Percentiles rank a stretch among this genome's conserved stretches.
phyloP scores from a whole-genome alignment of 2,888 invertebrate genomes.

The Pharmacophagus antenor region DNA sequence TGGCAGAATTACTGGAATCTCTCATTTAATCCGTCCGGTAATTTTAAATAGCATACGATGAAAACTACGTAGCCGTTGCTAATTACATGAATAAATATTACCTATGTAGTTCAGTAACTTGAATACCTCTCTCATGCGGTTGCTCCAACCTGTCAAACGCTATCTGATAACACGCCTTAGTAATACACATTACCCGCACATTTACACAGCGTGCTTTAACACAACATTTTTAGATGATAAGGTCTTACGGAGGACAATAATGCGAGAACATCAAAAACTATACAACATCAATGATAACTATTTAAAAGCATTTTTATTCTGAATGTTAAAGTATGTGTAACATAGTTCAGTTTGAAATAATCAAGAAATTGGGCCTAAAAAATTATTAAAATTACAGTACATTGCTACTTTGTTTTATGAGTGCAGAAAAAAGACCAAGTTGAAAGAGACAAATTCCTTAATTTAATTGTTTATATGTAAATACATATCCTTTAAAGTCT shows the following conservation, averaged over 20 bases:
- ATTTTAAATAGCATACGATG: background rate
- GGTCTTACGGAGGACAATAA: conserved; percentile 11
- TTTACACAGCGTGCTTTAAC: conserved; percentile 29
- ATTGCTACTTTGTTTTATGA: background rate
- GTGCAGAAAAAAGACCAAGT: background rate
- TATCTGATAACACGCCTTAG: conserved; percentile 55
- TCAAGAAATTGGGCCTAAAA: background rate
- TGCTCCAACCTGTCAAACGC: conserved; percentile 58
- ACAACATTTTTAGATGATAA: conserved; percentile 28
- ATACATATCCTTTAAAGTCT: no score
- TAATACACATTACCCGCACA: conserved; percentile 53
- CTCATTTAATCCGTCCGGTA: conserved; percentile 4
- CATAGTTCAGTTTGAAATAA: background rate
- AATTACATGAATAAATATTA: conserved; percentile 29
- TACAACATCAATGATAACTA: conserved; percentile 21
- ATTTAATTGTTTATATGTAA: no score
- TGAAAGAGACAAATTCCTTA: no score
- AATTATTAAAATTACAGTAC: background rate
- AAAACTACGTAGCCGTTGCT: conserved; percentile 6
- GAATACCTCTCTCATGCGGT: conserved; percentile 38
- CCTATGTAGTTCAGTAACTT: conserved; percentile 25
- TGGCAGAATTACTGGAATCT: background rate
- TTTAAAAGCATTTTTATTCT: background rate
- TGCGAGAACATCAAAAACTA: conserved; percentile 17
- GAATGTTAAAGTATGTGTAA: background rate